Evolutionary conservation across 2,113 vertebrate species (phyloP).

Genomic region (Eptesicus fuscus): DNA sequence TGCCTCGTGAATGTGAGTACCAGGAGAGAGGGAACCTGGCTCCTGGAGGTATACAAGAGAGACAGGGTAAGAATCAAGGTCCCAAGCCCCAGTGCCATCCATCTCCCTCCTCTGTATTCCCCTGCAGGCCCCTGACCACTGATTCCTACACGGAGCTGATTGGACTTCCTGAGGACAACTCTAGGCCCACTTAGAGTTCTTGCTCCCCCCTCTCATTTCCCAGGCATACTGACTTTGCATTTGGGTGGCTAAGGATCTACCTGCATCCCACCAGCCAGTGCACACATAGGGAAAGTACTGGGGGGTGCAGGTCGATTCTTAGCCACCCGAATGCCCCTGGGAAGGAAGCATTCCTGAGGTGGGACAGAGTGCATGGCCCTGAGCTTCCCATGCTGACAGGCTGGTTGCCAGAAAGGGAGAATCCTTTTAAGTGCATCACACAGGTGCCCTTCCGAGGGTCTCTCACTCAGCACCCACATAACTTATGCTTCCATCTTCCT

Average conservation of each 20-base stretch:
- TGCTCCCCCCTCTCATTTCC: not conserved
- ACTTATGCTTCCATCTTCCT: conserved; percentile 59
- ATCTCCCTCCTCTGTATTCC: not conserved
- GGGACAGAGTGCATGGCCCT: not conserved
- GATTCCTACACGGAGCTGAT: not conserved
- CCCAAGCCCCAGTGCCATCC: not conserved
- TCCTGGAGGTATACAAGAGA: not conserved
- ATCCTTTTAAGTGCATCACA: conserved; percentile 6
- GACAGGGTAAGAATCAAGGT: not conserved
- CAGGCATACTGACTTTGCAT: rapidly evolving
- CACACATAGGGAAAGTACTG: not conserved
- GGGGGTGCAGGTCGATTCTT: no score
- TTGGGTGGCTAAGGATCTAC: no score
- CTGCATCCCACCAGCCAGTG: not conserved
- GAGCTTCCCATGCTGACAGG: conserved; percentile 6
- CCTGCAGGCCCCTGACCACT: not conserved
- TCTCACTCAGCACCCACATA: conserved; percentile 62
- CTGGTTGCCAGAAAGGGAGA: conserved; percentile 19
- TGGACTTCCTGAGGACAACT: not conserved
- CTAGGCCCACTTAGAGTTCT: not conserved
- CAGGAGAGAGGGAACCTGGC: not conserved
- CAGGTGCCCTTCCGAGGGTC: conserved; percentile 4
- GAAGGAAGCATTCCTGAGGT: not conserved
- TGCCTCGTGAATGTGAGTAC: not conserved
- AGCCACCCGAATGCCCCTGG: not conserved